These are phyloP conservation scores for Drosophila lacteicornis DNA, from an alignment of 1,140 invertebrate genomes.

Conservation along the genomic window DNA sequence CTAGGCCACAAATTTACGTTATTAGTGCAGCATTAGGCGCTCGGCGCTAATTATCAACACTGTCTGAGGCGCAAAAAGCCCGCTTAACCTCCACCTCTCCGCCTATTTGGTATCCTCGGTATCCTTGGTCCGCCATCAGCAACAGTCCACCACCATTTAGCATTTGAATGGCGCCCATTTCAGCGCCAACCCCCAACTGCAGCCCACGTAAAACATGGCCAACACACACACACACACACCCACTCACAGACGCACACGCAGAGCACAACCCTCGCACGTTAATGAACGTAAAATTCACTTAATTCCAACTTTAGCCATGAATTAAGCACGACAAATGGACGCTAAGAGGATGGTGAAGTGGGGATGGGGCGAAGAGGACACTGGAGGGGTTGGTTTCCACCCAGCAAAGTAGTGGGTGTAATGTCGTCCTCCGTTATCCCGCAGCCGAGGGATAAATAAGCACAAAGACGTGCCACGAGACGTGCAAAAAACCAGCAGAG, in stretches of 20 bases:
- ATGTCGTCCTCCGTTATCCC: neutral
- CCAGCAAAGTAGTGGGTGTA: conserved; percentile 36
- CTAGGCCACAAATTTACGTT: conserved; percentile 78
- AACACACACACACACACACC: conserved; percentile 10
- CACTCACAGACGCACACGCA: conserved; percentile 21
- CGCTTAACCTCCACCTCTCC: conserved; percentile 42
- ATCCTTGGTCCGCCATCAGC: conserved; percentile 29
- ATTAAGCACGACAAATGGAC: conserved; percentile 82
- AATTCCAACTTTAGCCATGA: conserved; percentile 85
- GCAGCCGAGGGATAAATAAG: conserved; percentile 47
- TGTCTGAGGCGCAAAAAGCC: conserved; percentile 62
- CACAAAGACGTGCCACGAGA: conserved; percentile 56
- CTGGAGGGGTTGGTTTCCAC: conserved; percentile 7
- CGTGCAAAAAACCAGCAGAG: conserved; percentile 13
- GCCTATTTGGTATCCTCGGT: conserved; percentile 16
- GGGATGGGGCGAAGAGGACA: conserved; percentile 1
- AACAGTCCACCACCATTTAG: conserved; percentile 50
- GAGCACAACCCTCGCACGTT: conserved; percentile 78
- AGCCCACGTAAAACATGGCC: conserved; percentile 35
- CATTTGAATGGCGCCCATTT: conserved; percentile 47
- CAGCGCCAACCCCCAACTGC: conserved; percentile 10
- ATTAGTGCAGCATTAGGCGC: conserved; percentile 79
- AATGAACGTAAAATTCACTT: conserved; percentile 85
- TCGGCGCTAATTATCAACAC: conserved; percentile 78
- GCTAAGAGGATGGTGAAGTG: conserved; percentile 29